Conservation (phyloP, 2,797 vertebrate species). For the Bradypodion pumilum region DNA sequence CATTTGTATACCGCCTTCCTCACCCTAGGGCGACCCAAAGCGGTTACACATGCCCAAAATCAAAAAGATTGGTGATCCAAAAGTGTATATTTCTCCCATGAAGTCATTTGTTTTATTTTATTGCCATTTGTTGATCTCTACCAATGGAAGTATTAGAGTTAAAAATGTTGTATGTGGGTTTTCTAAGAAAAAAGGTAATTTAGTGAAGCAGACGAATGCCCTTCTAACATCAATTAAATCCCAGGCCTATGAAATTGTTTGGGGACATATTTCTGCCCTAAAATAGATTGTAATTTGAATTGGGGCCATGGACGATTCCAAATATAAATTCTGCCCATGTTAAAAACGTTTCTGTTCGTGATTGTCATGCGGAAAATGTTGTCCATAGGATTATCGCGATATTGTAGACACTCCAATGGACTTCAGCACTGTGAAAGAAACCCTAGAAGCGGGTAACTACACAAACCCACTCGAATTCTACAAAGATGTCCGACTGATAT, state of each 20-base stretch:
- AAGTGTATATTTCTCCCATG: neutral
- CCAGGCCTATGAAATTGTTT: neutral
- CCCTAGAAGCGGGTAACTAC: constrained; percentile 88
- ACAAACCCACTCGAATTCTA: constrained; percentile 94
- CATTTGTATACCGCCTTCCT: too few relatives aligned
- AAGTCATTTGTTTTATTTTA: neutral
- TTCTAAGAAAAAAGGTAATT: neutral
- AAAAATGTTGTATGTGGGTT: neutral
- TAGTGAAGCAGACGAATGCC: neutral
- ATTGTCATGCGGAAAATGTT: constrained; percentile 30
- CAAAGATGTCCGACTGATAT: constrained; percentile 95
- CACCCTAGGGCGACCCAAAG: too few relatives aligned
- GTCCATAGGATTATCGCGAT: constrained; percentile 88
- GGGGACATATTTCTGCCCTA: neutral
- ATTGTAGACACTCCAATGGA: constrained; percentile 98
- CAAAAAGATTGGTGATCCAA: neutral
- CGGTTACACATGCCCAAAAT: too few relatives aligned
- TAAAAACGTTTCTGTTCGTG: neutral
- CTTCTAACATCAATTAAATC: neutral
- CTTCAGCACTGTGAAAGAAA: constrained; percentile 93
- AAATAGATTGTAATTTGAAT: neutral
- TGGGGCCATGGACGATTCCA: neutral
- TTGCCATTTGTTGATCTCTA: too few relatives aligned
- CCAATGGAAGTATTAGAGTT: neutral
- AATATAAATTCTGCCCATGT: too few relatives aligned